Evolutionary conservation across 2,888 invertebrate genomes (phyloP).

Genomic region (Furcula furcula): DNA sequence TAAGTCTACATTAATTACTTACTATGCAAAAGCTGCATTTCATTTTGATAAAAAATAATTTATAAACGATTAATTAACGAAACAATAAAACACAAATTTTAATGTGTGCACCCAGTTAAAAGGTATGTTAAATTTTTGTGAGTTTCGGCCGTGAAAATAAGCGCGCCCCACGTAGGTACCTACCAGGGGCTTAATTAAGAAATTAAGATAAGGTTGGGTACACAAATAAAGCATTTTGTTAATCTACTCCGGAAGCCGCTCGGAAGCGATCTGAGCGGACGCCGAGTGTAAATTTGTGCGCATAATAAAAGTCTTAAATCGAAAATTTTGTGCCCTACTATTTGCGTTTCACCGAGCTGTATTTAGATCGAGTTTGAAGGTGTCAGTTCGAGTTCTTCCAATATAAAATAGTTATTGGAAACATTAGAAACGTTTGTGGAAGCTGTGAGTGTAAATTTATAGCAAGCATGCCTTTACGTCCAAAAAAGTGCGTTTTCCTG

Average conservation of each 20-base stretch:
- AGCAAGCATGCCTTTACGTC: too few species aligned
- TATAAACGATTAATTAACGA: conserved; percentile 30
- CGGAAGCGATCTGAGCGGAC: conserved; percentile 65
- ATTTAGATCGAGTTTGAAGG: too few species aligned
- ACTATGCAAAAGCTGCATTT: conserved; percentile 25
- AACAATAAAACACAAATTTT: conserved; percentile 31
- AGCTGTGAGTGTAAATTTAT: too few species aligned
- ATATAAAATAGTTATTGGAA: too few species aligned
- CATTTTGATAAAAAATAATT: conserved; percentile 13
- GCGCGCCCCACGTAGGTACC: conserved; percentile 44
- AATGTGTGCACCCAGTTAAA: conserved; percentile 17
- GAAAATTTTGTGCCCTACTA: conserved; percentile 39
- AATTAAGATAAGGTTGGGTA: conserved; percentile 67
- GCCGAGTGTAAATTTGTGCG: conserved; percentile 55
- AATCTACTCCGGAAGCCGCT: conserved; percentile 69
- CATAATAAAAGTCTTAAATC: conserved; percentile 57
- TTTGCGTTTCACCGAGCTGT: conserved; percentile 13
- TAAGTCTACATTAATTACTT: too few species aligned
- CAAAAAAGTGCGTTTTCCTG: too few species aligned
- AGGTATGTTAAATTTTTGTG: conserved; percentile 18
- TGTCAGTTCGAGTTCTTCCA: conserved; percentile 10
- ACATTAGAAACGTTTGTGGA: too few species aligned
- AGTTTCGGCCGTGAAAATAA: conserved; percentile 37
- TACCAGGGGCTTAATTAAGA: conserved; percentile 69
- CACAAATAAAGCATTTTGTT: conserved; percentile 64